A percentile compares a stretch with the other conserved stretches of the same genome.
phyloP scores from a whole-genome alignment of 2,113 vertebrate species.

The Opisthocomus hoazin region DNA sequence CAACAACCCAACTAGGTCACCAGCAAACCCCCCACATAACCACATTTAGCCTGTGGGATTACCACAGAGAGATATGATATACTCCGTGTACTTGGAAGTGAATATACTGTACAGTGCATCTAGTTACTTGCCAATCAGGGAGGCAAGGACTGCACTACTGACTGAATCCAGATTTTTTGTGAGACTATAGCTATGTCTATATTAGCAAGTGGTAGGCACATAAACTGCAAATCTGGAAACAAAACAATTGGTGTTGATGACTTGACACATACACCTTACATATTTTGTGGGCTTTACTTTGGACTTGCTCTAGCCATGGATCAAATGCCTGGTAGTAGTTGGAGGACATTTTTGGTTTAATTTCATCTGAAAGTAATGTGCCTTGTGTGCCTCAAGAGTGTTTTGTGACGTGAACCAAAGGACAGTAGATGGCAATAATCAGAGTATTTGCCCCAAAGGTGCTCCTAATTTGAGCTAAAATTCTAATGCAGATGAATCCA shows the following conservation, averaged over 20 bases:
- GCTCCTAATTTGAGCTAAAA: not conserved
- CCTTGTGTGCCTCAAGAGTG: not conserved
- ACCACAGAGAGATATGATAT: rapidly evolving
- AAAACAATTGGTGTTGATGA: not conserved
- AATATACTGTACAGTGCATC: not conserved
- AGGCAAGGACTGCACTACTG: not conserved
- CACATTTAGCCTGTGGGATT: not conserved
- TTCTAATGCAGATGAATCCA: not conserved
- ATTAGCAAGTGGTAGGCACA: not conserved
- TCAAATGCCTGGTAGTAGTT: not conserved
- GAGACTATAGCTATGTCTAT: not conserved
- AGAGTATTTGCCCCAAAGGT: not conserved
- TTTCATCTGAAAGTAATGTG: not conserved
- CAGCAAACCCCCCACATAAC: not conserved
- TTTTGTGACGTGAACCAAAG: not conserved
- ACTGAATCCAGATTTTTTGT: not conserved
- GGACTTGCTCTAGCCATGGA: not conserved
- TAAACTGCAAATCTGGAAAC: not conserved
- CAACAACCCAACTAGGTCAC: not conserved
- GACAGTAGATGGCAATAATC: not conserved
- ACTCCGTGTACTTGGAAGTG: not conserved
- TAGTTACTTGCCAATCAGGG: not conserved
- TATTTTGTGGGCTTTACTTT: not conserved
- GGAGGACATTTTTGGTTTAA: not conserved
- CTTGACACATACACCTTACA: not conserved